phyloP scores from a whole-genome alignment of 2,797 vertebrate genomes.

The Arremon aurantiirostris region DNA sequence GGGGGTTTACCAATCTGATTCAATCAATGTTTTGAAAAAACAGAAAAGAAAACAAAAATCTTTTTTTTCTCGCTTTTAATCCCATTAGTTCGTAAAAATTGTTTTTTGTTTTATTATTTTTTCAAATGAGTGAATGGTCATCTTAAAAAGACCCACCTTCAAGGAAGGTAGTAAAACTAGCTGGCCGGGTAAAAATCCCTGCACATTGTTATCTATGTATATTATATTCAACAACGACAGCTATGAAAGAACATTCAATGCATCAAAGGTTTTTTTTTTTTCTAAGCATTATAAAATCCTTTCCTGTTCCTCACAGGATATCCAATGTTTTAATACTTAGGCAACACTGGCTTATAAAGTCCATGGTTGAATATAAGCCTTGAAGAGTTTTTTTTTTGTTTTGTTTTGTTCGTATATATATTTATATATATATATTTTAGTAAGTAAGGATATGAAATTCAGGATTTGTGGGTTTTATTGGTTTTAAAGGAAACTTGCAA shows the following conservation, averaged over 20 bases:
- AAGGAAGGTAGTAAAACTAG: constrained; percentile 98
- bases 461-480: constrained; percentile 99
- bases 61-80: constrained; percentile 78
- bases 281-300: constrained; percentile 89
- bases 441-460: constrained; percentile 86
- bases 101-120: constrained; percentile 80
- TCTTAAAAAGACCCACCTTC: constrained; percentile 98
- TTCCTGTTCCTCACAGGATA: constrained; percentile 96
- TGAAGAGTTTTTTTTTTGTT: constrained; percentile 95
- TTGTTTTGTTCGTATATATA: constrained; percentile 80
- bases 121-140: constrained; percentile 96
- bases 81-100: constrained; percentile 84
- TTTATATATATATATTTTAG: constrained; percentile 81
- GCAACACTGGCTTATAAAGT: constrained; percentile 99
- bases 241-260: constrained; percentile 99
- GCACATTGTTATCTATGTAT: constrained; percentile 91
- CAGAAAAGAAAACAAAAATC: constrained; percentile 79
- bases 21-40: constrained; percentile 81
- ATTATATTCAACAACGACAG: constrained; percentile 96
- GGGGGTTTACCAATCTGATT: constrained; percentile 86
- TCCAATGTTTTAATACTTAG: constrained; percentile 99
- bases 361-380: constrained; percentile 99
- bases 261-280: constrained; percentile 92
- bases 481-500: constrained; percentile 99
- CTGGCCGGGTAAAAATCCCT: constrained; percentile 99